Evolutionary conservation across 2,797 vertebrate species (phyloP), one percentile per base, ranked within the genome.

Genomic region (Mus minutoides): DNA sequence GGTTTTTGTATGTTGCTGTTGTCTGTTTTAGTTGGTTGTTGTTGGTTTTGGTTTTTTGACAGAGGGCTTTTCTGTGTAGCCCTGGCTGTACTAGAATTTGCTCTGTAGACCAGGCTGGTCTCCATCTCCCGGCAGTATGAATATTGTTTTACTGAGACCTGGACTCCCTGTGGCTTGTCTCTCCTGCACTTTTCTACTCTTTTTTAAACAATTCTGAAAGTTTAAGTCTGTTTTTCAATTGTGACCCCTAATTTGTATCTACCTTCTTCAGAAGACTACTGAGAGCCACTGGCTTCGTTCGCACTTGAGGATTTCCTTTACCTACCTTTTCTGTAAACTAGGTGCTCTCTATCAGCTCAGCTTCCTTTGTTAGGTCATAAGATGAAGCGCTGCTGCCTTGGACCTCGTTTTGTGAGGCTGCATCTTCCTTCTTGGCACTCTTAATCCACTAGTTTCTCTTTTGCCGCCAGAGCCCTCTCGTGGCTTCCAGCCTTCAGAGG

Each of bases 61-160:
- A 7, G 40, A 26, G 12, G 22, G 5, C 9, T 76, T 46, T 76
- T 67, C 64, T 67, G 14, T 34, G 22, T 75, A 13, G 73, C 73
- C 73, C 22, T 75, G 73, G 37, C 40, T 46, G 40, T 13, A 24
- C 40, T 76, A 76, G 40, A 76, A 29, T 43, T 76, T 76, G 40
- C 73, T 76, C 12, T 40, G 71, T 24, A 22, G n/a, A 12, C 71
- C n/a, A 40, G 37, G 71, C 71, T 37, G n/a, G 69, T 40, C 40
- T 26, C 12, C 12, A 1, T 26, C 56, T 84, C 78, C 85, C 8
- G 75, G 1, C 43, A 71, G 31, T 43, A 76, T 96, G 90, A 91
- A 87, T 49, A 85, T 78, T 88, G 93, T 91, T 88, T 75, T 93
- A 64, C 46, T 69, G 31, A 84, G 40, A 92, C 76, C 43, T 34